phyloP scores from a whole-genome alignment of 2,888 invertebrate genomes.

The Brachyopa scutellaris region DNA sequence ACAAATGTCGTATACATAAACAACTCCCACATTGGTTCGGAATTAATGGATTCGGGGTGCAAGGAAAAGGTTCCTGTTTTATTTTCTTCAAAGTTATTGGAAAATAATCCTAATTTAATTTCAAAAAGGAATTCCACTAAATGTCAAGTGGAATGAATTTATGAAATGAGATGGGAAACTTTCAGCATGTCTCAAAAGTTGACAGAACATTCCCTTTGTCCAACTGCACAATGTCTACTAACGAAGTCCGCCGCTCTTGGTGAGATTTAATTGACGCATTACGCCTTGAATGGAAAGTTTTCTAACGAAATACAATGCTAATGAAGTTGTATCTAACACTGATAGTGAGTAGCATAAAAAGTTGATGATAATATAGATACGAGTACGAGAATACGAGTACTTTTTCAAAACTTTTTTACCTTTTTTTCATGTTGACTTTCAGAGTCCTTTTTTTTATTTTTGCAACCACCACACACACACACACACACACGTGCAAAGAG shows the following conservation, averaged over 20 bases:
- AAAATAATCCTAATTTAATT: conserved; percentile 13
- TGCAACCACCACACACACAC: no score
- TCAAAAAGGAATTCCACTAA: background rate
- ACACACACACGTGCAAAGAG: background rate
- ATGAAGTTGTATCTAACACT: background rate
- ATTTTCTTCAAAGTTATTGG: background rate
- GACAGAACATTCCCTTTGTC: background rate
- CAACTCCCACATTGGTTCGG: no score
- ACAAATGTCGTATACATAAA: no score
- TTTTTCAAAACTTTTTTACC: no score
- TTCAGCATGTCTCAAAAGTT: background rate
- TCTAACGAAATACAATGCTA: background rate
- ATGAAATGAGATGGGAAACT: background rate
- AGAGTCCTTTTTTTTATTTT: background rate
- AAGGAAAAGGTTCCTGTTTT: no score
- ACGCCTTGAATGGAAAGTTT: background rate
- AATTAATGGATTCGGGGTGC: no score
- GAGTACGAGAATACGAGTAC: no score
- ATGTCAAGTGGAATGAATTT: conserved; percentile 17
- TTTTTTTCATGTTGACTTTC: no score
- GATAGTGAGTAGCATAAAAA: background rate
- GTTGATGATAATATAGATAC: background rate
- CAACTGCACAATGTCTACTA: background rate
- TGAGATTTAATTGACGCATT: background rate
- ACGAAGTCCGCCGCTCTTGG: background rate